Evolutionary conservation across 2,888 invertebrate genomes (phyloP).

Genomic region (Nomada fucata): DNA sequence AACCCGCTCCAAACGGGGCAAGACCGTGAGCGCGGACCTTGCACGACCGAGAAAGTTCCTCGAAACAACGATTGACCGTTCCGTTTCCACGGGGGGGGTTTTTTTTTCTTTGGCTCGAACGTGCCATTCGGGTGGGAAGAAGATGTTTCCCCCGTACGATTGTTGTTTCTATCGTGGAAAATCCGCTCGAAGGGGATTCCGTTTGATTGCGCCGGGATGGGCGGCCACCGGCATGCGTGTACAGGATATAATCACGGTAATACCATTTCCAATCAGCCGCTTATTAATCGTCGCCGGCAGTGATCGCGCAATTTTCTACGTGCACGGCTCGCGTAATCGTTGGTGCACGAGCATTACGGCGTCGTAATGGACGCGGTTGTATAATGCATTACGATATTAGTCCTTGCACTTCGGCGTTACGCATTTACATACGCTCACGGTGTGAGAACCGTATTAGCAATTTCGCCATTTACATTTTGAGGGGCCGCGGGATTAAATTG

Average conservation of each 20-base stretch:
- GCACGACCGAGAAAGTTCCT: constrained; percentile 47
- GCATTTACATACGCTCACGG: background rate
- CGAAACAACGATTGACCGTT: constrained; percentile 44
- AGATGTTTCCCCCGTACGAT: background rate
- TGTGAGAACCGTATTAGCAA: constrained; percentile 5
- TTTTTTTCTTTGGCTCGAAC: background rate
- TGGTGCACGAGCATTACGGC: constrained; percentile 25
- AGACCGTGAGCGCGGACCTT: constrained; percentile 10
- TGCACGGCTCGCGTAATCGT: constrained; percentile 50
- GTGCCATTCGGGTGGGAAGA: background rate
- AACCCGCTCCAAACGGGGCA: constrained; percentile 44
- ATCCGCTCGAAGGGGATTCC: background rate
- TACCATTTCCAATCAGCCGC: constrained; percentile 31
- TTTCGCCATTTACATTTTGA: background rate
- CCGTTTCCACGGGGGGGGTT: constrained; percentile 19
- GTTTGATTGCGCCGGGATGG: background rate
- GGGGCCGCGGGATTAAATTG: constrained; percentile 10
- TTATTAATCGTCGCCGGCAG: constrained; percentile 51
- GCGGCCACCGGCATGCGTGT: background rate
- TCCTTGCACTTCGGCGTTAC: constrained; percentile 14
- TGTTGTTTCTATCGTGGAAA: constrained; percentile 1
- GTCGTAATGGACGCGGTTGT: constrained; percentile 42
- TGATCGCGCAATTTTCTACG: constrained; percentile 39
- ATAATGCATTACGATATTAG: constrained; percentile 47
- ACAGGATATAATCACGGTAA: constrained; percentile 32